These are phyloP conservation scores for Oophaga sylvatica DNA, from an alignment of 2,797 vertebrate genomes.

Conservation along the genomic window DNA sequence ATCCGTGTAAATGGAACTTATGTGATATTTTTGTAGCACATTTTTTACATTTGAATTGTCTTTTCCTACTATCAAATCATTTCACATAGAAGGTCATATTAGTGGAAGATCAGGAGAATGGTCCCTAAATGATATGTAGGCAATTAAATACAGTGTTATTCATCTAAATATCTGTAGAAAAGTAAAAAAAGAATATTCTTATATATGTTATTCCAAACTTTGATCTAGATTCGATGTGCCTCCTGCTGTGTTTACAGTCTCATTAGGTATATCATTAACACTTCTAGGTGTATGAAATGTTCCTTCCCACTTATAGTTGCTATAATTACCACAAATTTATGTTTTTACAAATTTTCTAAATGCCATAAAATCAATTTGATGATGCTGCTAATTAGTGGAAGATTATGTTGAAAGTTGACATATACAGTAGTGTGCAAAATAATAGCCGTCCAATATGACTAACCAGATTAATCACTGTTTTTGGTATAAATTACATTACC, in stretches of 20 bases:
- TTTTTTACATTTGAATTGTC: neutral
- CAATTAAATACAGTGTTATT: neutral
- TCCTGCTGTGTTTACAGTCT: constrained; percentile 18
- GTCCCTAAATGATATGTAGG: neutral
- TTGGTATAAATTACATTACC: too few species aligned
- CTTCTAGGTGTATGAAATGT: constrained; percentile 34
- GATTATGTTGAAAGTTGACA: neutral
- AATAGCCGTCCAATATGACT: too few species aligned
- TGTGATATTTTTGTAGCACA: neutral
- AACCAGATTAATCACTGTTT: too few species aligned
- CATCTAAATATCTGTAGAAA: neutral
- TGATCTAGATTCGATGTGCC: constrained; percentile 5
- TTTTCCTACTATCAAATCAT: neutral
- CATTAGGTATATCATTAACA: constrained; percentile 35
- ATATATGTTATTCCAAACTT: neutral
- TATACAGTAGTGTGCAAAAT: neutral
- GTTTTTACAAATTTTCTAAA: constrained; percentile 14
- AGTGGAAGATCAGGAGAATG: neutral
- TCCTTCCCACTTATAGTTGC: neutral
- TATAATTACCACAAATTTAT: constrained; percentile 38
- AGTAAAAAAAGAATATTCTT: neutral
- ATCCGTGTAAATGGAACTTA: neutral
- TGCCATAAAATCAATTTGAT: constrained; percentile 11
- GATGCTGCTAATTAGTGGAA: neutral
- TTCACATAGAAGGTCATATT: neutral